Evolutionary conservation across 2,113 vertebrate species (phyloP), one percentile per base, ranked within the genome.

Genomic region (Amazona guildingii): DNA sequence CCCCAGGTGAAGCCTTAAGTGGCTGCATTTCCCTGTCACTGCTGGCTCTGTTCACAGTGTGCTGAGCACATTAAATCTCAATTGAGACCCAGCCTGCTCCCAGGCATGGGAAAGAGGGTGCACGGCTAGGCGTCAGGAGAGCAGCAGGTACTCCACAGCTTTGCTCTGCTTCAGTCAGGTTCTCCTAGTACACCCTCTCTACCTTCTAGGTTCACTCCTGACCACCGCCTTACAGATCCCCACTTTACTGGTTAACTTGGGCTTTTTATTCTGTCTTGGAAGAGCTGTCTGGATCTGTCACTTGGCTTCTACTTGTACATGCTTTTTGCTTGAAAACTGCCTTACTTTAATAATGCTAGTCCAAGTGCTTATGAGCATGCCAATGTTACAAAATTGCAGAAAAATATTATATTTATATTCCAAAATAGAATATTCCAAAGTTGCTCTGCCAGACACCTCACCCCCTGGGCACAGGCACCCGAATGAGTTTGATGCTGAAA

Each of bases 21-120:
- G 1, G 0, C 39, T 19, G 48, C 1, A 0, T 62, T 23, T 33
- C 33, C 17, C 62, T 24, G 35, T 8, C 23, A 13, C 20, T 3
- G 1, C 7, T 1, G 0, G 19, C 33, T 61, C 13, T 1, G 3
- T 29, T 51, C 25, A 1, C 0, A 0, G 15, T 2, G 25, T 1
- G 6, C 63, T 10, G 4, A 37, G 64, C 27, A 6, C 25, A 63
- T 29, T 4, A 11, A 57, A 12, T 29, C 59, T 39, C 31, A 67
- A 31, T 33, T 1, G 1, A 31, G 24, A 13, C 18, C 48, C 72
- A 68, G 31, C n/a, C n/a, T 1, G 5, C 28, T 49, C 23, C 62
- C n/a, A 7, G 44, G 25, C 14, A 13, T 5, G 39, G 43, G n/a
- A 48, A 43, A 25, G 10, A 61, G 24, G 16, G 13, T 15, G 41